Evolutionary conservation across 2,888 invertebrate species (phyloP), one percentile per base, ranked within the genome.

Genomic region (Pseudococcus longispinus): DNA sequence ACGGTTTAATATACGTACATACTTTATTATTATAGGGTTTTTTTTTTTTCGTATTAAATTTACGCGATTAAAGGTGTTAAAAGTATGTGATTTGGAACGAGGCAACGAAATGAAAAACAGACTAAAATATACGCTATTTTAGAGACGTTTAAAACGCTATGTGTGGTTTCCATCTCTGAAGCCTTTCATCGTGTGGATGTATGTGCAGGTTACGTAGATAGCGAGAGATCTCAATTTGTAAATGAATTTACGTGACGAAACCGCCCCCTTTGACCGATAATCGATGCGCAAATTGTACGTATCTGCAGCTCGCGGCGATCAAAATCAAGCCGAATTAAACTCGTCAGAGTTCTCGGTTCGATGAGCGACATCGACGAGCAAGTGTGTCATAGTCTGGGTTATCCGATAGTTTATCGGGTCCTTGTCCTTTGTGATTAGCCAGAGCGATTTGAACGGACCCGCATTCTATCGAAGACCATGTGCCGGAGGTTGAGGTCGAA

Each of bases 191-290:
- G 23, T 23, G 60, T 2, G 55, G 4, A n/a, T n/a, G n/a, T n/a
- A 37, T 37, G 37, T 37, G 5, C 37, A 8, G 37, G 37, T 37
- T 6, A 37, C n/a, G n/a, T n/a, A n/a, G n/a, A n/a, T n/a, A n/a
- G n/a, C n/a, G n/a, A n/a, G n/a, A 4, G 37, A 5, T 37, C 8
- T 37, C 37, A 9, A 9, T 5, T 37, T 26, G 29, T 70, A 70
- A 70, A 70, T 70, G 70, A 70, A 70, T 70, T 70, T 70, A 70
- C 70, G 70, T 70, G 70, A 70, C 18, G 29, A 70, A 70, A 29
- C 70, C 70, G 70, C 70, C 70, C 65, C 29, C 18, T 70, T 60
- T 23, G 6, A 13, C 44, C n/a, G 37, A 37, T 37, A 70, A 29
- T 29, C 70, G 29, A 26, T 70, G 23, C 60, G 15, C 18, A 70